Base-by-base conservation (phyloP, 1,140 invertebrate genomes). In the Trichonephila clavipes region DNA sequence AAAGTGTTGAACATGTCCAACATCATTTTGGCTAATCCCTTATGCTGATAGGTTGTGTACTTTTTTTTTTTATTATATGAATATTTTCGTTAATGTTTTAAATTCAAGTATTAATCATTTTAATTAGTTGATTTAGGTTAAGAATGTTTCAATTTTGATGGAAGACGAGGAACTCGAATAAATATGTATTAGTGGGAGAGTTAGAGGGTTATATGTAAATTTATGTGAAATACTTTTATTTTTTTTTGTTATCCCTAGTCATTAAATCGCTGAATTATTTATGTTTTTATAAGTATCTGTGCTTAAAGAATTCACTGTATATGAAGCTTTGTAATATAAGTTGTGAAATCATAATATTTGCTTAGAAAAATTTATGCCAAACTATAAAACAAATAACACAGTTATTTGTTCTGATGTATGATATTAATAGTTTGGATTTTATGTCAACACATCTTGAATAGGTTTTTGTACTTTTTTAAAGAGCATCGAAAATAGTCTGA, bases 181-280 rank as follows among this genome's bases (percentile, higher is more conserved):
- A 3, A 51, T 12, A 51, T 51, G 10, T 51, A 51, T 51, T 51
- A 10, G 12, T n/a, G 28, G 83, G 18, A 58, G 10, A 85, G 21
- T 12, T 21, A 59, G 51, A 85, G 18, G 24, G 51, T 58, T 85
- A 85, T 28, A 28, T 51, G 83, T 59, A 85, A 85, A 85, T 85
- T 61, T 59, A 40, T 40, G 28, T 77, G 14, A 77, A 77, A 77
- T 85, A 21, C 28, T 14, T 81, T 81, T 59, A 58, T 19, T 28
- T 28, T 40, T 24, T 85, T 85, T 51, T 24, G n/a, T 24, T 10
- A 69, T 34, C 44, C 40, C 83, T 85, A 85, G 83, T 85, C 83
- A 85, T 85, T 58, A 85, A 61, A 59, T 85, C 44, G n/a, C 5
- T 77, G 72, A 18, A 77, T 72, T 77, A 59, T 85, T 85, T 85